Percentiles rank a stretch among this genome's conserved stretches.
phyloP scores from a whole-genome alignment of 2,797 vertebrate genomes.

The Lithobates pipiens region DNA sequence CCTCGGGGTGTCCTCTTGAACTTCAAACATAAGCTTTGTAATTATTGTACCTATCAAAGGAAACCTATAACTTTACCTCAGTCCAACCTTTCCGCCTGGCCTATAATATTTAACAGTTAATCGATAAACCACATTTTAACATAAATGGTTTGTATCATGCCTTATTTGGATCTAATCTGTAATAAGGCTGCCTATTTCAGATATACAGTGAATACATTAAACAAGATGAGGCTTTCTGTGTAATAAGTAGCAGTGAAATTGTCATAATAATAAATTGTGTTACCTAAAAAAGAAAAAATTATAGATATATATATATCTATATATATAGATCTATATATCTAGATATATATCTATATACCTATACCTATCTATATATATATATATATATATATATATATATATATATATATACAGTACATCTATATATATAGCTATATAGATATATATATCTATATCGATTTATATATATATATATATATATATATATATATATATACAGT shows the following conservation, averaged over 20 bases:
- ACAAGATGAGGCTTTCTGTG: background rate
- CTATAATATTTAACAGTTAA: conserved; percentile 89
- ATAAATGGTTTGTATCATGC: conserved; percentile 62
- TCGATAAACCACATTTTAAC: conserved; percentile 77
- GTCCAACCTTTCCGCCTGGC: conserved; percentile 85
- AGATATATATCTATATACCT: too few relatives aligned
- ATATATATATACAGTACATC: too few relatives aligned
- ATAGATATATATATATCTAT: too few relatives aligned
- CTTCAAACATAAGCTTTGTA: conserved; percentile 89
- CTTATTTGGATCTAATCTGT: background rate
- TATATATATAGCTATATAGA: too few relatives aligned
- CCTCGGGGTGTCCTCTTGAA: conserved; percentile 92
- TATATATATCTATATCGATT: too few relatives aligned
- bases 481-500: too few relatives aligned
- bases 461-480: too few relatives aligned
- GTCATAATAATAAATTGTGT: too few relatives aligned
- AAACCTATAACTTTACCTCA: conserved; percentile 85
- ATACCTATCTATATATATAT: too few relatives aligned
- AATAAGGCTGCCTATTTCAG: background rate
- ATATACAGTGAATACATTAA: background rate
- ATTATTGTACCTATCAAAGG: conserved; percentile 91
- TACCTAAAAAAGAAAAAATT: too few relatives aligned
- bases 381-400: too few relatives aligned
- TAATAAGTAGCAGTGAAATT: background rate
- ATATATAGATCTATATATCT: too few relatives aligned